Conservation (phyloP, 2,888 invertebrate species). For the Micoletzkya japonica region DNA sequence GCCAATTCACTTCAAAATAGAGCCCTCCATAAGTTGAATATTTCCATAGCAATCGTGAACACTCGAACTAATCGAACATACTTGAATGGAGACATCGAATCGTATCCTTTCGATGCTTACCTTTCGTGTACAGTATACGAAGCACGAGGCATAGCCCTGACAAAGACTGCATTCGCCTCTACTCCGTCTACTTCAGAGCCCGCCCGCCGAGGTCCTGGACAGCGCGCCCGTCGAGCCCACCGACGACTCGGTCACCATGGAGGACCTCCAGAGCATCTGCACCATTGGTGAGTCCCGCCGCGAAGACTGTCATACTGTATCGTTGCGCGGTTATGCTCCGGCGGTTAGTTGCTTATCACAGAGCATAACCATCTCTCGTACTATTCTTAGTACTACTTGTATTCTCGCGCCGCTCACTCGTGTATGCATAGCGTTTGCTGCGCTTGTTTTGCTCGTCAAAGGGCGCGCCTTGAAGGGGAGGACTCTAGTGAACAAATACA, state of each 20-base stretch:
- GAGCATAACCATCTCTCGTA: not conserved
- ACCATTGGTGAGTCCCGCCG: constrained; percentile 20
- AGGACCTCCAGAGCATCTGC: constrained; percentile 26
- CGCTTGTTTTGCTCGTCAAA: not conserved
- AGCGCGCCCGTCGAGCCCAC: not conserved
- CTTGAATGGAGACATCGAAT: no score
- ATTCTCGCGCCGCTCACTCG: not conserved
- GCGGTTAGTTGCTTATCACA: not conserved
- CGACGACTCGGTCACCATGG: constrained; percentile 1
- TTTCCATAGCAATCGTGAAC: no score
- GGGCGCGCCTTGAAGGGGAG: not conserved
- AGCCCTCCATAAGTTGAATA: no score
- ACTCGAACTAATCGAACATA: no score
- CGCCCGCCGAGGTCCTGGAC: not conserved
- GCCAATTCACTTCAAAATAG: no score
- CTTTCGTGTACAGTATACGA: constrained; percentile 5
- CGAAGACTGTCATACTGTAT: not conserved
- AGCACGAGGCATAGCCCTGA: not conserved
- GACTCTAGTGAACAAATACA: not conserved
- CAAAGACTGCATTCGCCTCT: not conserved
- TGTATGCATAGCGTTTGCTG: not conserved
- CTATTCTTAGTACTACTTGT: not conserved
- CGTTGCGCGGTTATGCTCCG: not conserved
- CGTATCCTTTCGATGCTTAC: no score
- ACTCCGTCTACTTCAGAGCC: constrained; percentile 5